Percentiles rank a stretch among this genome's conserved stretches.
phyloP scores from a whole-genome alignment of 2,888 invertebrate species.

The Megastigmus dorsalis region DNA sequence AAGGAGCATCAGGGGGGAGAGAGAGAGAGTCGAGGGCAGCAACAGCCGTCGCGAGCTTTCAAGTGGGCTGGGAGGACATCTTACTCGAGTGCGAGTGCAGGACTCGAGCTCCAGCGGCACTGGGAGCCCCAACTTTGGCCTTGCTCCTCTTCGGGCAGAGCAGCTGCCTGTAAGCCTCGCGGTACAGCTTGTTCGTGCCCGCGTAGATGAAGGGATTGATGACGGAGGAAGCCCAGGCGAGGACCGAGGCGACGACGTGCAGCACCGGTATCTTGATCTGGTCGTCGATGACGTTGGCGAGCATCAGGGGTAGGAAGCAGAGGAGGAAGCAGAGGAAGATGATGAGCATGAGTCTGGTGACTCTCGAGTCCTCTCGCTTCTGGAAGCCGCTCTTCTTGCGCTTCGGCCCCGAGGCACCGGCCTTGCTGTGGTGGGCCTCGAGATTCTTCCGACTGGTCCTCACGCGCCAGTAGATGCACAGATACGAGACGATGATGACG shows the following conservation, averaged over 20 bases:
- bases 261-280: conserved; percentile 83
- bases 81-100: conserved; percentile 70
- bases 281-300: conserved; percentile 91
- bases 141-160: conserved; percentile 62
- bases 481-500: conserved; percentile 89
- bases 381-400: conserved; percentile 67
- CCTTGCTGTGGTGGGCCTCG: conserved; percentile 81
- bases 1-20: too few relatives aligned
- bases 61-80: conserved; percentile 66
- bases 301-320: conserved; percentile 91
- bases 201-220: conserved; percentile 94
- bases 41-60: conserved; percentile 40
- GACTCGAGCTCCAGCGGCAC: conserved; percentile 43
- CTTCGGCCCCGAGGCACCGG: not conserved
- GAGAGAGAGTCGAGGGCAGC: not conserved
- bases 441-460: conserved; percentile 83
- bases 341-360: conserved; percentile 90
- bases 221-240: conserved; percentile 93
- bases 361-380: conserved; percentile 84
- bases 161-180: conserved; percentile 73
- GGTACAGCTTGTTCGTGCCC: conserved; percentile 89
- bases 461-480: conserved; percentile 89
- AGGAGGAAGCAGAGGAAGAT: conserved; percentile 91
- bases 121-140: not conserved
- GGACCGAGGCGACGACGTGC: conserved; percentile 88